phyloP scores from a whole-genome alignment of 1,140 invertebrate species.

The Aphidius gifuensis region DNA sequence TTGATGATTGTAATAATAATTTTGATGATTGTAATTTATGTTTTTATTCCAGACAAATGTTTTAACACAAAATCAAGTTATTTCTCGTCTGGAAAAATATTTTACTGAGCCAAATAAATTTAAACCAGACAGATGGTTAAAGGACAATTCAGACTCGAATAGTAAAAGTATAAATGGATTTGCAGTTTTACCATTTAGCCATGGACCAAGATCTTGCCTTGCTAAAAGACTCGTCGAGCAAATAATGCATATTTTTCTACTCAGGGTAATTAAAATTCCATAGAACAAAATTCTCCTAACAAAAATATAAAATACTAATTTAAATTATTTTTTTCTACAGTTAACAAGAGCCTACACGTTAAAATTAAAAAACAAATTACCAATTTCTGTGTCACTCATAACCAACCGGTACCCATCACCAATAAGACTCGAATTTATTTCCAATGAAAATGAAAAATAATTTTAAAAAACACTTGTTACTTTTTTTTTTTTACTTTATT shows the following conservation, averaged over 20 bases:
- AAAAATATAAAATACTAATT: too few species aligned
- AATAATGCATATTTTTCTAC: slow-evolving; percentile 76
- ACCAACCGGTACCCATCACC: too few species aligned
- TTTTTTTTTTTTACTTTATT: too few species aligned
- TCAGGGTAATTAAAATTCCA: slow-evolving; percentile 60
- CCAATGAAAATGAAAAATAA: too few species aligned
- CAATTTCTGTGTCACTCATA: too few species aligned
- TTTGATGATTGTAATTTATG: slow-evolving; percentile 1
- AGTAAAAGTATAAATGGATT: slow-evolving; percentile 66
- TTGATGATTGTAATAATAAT: not conserved
- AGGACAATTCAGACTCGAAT: slow-evolving; percentile 46
- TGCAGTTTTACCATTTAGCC: slow-evolving; percentile 81
- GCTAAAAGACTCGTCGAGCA: slow-evolving; percentile 86
- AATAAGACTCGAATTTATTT: too few species aligned
- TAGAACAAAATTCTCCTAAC: too few species aligned
- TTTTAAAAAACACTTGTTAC: too few species aligned
- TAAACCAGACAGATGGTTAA: slow-evolving; percentile 75
- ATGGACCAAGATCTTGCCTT: slow-evolving; percentile 83
- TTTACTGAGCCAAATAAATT: slow-evolving; percentile 70
- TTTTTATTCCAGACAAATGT: slow-evolving; percentile 71
- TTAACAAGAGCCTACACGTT: too few species aligned
- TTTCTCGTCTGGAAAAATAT: slow-evolving; percentile 68
- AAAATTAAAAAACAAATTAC: too few species aligned
- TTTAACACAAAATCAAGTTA: slow-evolving; percentile 83
- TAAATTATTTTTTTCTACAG: too few species aligned